These are phyloP conservation scores for Antechinus stuartii DNA, from an alignment of 2,113 vertebrate genomes.

Conservation along the genomic window DNA sequence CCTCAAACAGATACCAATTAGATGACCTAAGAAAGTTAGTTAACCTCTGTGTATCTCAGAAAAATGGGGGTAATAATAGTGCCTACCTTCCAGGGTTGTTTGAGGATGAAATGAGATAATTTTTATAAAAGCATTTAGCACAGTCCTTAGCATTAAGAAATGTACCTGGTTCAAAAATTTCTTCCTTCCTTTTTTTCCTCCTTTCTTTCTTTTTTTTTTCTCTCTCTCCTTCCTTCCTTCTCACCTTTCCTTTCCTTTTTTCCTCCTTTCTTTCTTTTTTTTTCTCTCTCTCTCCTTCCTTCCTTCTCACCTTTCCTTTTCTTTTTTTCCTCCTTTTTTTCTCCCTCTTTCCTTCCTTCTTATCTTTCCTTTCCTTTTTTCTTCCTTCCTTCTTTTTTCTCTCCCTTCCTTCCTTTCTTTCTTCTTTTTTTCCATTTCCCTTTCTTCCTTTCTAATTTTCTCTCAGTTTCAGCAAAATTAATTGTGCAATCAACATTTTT, in stretches of 20 bases:
- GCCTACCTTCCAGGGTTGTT: fast-evolving
- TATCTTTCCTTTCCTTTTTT: background rate
- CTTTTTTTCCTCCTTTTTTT: too few species aligned
- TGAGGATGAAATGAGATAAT: fast-evolving
- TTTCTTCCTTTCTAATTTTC: background rate
- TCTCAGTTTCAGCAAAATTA: background rate
- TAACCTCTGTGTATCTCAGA: background rate
- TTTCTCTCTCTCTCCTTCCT: fast-evolving
- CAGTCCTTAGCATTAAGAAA: background rate
- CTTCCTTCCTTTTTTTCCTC: background rate
- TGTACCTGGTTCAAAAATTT: background rate
- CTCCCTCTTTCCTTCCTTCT: too few species aligned
- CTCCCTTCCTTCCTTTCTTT: too few species aligned
- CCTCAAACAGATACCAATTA: background rate
- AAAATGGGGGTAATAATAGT: too few species aligned
- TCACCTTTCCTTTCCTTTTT: background rate
- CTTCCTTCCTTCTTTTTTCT: too few species aligned
- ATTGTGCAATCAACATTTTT: background rate
- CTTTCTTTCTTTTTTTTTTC: background rate
- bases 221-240: too few species aligned
- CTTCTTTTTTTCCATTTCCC: too few species aligned
- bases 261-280: too few species aligned
- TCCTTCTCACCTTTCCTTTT: too few species aligned
- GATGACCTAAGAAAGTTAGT: fast-evolving
- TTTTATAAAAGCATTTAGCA: fast-evolving